Percentiles rank a stretch among this genome's conserved stretches.
Evolutionary conservation across 2,113 vertebrate species (phyloP).

Genomic region (Xiphorhynchus elegans): DNA sequence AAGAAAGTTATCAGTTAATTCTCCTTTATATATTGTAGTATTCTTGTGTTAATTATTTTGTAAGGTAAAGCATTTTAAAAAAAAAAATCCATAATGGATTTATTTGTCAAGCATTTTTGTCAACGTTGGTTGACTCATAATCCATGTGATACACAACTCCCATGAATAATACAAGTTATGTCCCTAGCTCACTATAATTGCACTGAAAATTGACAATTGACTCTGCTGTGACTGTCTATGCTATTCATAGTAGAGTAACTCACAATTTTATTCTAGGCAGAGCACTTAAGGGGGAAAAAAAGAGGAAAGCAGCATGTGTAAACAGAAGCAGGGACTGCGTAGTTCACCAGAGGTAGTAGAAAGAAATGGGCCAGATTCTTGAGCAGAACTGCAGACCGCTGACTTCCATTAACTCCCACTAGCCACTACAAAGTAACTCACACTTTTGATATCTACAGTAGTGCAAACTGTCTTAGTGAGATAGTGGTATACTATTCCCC

Average conservation of each 20-base stretch:
- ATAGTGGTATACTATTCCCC: neutral
- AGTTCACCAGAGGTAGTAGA: neutral
- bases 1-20: neutral
- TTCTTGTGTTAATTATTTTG: neutral
- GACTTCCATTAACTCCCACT: neutral
- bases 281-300: neutral
- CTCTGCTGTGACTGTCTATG: neutral
- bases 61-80: neutral
- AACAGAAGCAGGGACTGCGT: neutral
- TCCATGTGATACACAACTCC: neutral
- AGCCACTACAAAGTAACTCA: neutral
- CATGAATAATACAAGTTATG: neutral
- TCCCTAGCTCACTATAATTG: neutral
- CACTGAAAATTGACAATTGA: constrained; percentile 1
- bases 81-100: neutral
- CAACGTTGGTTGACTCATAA: neutral
- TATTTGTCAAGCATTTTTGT: neutral
- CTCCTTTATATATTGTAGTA: neutral
- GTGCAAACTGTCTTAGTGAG: neutral
- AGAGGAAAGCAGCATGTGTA: neutral
- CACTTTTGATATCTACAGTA: neutral
- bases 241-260: neutral
- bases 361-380: neutral
- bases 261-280: neutral
- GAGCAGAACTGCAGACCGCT: neutral